These are phyloP conservation scores for Climacteris rufus DNA, from an alignment of 2,113 vertebrate genomes.

Conservation along the genomic window DNA sequence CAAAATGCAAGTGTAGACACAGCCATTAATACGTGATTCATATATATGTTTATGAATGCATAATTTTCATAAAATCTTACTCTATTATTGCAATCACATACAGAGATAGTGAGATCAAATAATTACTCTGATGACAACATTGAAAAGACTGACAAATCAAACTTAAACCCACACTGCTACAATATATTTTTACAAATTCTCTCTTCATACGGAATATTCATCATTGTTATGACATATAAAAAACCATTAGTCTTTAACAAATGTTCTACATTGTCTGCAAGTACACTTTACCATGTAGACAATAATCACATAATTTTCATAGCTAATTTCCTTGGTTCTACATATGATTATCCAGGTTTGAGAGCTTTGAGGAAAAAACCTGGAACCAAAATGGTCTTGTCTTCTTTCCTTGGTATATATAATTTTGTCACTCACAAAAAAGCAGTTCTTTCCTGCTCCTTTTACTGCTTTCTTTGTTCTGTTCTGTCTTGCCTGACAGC, in stretches of 20 bases:
- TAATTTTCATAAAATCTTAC: background rate
- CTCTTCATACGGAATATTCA: background rate
- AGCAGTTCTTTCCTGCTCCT: background rate
- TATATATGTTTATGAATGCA: background rate
- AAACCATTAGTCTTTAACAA: background rate
- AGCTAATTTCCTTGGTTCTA: background rate
- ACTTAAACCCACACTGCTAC: background rate
- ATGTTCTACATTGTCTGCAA: background rate
- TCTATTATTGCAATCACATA: background rate
- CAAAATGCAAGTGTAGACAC: background rate
- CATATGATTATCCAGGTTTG: background rate
- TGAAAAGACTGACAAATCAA: background rate
- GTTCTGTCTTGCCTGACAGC: background rate
- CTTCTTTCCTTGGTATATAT: background rate
- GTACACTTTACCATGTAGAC: background rate
- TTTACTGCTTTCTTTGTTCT: background rate
- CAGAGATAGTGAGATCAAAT: background rate
- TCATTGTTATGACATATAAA: accelerated
- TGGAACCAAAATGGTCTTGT: background rate
- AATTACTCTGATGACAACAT: background rate
- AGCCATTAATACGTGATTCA: background rate
- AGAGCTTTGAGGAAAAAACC: background rate
- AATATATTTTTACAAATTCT: background rate
- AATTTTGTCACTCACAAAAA: background rate
- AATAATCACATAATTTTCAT: background rate